Percentiles rank a stretch among this genome's conserved stretches.
These are phyloP conservation scores for Alentia gelatinosa DNA, from an alignment of 2,888 invertebrate species.

Conservation along the genomic window DNA sequence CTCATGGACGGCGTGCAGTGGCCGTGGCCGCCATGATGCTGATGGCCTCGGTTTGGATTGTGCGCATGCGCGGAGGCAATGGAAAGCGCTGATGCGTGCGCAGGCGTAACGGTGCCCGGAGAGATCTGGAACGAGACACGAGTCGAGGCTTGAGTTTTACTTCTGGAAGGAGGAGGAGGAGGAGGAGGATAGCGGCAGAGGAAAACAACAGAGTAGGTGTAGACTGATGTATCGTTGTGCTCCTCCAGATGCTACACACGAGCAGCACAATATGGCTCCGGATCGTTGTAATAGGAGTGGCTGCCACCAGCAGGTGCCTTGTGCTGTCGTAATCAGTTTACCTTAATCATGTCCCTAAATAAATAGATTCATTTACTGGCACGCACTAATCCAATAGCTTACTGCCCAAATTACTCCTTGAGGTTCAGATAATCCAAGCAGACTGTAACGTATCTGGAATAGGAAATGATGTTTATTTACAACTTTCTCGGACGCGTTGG, in stretches of 20 bases:
- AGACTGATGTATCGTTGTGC: too few species aligned
- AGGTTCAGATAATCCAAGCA: too few species aligned
- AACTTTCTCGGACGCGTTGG: too few species aligned
- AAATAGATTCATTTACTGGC: not conserved
- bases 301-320: too few species aligned
- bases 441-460: too few species aligned
- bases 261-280: too few species aligned
- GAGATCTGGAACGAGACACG: constrained; percentile 36
- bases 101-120: constrained; percentile 39
- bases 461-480: too few species aligned
- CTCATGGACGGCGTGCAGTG: constrained; percentile 34
- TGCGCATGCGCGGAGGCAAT: not conserved
- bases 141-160: constrained; percentile 10
- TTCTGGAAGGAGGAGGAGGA: not conserved
- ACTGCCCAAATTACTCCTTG: too few species aligned
- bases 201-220: too few species aligned
- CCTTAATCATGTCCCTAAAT: not conserved
- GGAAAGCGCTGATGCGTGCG: constrained; percentile 44
- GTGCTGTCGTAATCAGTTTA: not conserved
- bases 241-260: too few species aligned
- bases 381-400: not conserved
- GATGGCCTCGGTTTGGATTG: constrained; percentile 42
- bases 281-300: too few species aligned
- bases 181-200: too few species aligned
- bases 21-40: constrained; percentile 20